Evolutionary conservation across 2,113 vertebrate genomes (phyloP).

Genomic region (Rhinolophus sinicus): DNA sequence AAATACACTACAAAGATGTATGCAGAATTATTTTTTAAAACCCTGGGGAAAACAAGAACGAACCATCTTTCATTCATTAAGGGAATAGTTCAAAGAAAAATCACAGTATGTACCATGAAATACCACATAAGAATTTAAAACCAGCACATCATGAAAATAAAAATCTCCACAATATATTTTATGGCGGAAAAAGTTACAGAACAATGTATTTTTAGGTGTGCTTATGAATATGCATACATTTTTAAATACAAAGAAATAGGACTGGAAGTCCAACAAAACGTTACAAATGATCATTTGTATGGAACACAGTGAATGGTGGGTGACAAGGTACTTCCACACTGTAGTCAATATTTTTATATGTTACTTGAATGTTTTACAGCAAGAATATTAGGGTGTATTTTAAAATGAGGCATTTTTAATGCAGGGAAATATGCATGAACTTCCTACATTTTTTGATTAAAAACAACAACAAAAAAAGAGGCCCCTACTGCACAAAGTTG

Average conservation of each 20-base stretch:
- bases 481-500: slow-evolving; percentile 13
- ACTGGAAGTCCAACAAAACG: background rate
- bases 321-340: background rate
- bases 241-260: background rate
- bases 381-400: slow-evolving; percentile 54
- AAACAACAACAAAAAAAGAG: background rate
- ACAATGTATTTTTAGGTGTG: background rate
- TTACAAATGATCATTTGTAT: background rate
- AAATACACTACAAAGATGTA: background rate
- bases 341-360: slow-evolving; percentile 40
- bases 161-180: background rate
- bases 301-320: background rate
- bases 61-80: background rate
- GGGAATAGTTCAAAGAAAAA: background rate
- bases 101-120: background rate
- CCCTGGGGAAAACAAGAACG: background rate
- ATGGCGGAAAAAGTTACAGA: background rate
- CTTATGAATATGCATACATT: background rate
- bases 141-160: slow-evolving; percentile 10
- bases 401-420: slow-evolving; percentile 55
- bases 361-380: slow-evolving; percentile 48
- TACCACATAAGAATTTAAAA: background rate
- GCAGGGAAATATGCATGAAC: background rate
- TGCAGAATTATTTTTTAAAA: background rate
- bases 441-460: slow-evolving; percentile 18